Evolutionary conservation across 2,113 vertebrate species (phyloP).

Genomic region (Baryphthengus martii): DNA sequence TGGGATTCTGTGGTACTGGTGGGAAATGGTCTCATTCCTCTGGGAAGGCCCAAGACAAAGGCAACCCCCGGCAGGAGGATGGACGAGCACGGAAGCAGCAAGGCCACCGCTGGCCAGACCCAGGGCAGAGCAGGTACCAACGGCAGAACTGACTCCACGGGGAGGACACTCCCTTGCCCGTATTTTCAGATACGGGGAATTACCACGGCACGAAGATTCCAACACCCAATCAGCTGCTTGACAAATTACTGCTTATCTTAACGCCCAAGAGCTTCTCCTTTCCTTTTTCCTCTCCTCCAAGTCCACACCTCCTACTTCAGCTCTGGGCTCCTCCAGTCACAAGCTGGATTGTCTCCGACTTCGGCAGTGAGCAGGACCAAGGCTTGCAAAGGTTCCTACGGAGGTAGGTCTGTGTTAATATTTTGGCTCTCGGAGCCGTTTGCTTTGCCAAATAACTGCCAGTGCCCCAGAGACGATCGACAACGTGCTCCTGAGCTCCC

Average conservation of each 20-base stretch:
- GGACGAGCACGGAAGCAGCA: background rate
- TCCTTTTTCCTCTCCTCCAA: background rate
- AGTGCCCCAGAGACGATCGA: background rate
- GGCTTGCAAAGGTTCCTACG: background rate
- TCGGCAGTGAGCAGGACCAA: no score
- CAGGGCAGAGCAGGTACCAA: background rate
- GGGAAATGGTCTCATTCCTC: background rate
- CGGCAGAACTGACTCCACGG: accelerated
- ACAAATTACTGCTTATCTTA: background rate
- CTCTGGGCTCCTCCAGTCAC: background rate
- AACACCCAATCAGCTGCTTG: background rate
- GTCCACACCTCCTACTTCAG: background rate
- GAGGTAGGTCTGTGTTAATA: background rate
- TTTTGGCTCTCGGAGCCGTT: background rate
- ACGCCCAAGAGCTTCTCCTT: background rate
- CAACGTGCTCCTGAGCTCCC: background rate
- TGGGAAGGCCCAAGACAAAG: background rate
- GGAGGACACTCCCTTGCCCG: background rate
- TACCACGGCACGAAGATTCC: background rate
- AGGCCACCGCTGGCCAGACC: background rate
- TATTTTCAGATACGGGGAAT: background rate
- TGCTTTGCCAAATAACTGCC: background rate
- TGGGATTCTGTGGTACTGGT: no score
- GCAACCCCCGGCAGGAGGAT: background rate
- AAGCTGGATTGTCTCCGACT: background rate